Percentiles rank a stretch among this genome's conserved stretches.
Conservation (phyloP, 35 echinoderm and acorn worm species). For the Anneissia japonica region DNA sequence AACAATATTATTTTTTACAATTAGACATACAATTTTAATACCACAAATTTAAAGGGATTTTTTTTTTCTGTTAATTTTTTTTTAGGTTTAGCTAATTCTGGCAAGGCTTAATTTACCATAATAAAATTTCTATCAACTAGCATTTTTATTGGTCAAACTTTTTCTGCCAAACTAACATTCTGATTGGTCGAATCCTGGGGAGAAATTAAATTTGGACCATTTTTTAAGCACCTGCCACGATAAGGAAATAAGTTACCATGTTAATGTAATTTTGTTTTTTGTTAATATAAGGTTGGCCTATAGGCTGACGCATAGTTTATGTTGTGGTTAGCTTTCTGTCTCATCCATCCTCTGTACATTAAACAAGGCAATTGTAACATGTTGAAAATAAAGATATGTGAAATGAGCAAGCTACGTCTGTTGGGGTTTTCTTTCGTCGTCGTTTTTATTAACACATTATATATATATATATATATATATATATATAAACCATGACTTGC, state of each 20-base stretch:
- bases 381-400: constrained; percentile 2
- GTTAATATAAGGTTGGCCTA: not conserved
- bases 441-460: no score
- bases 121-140: no score
- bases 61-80: no score
- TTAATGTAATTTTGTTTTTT: not conserved
- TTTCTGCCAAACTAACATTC: not conserved
- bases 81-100: no score
- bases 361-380: not conserved
- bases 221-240: not conserved
- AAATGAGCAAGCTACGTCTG: not conserved
- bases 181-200: not conserved
- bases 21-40: no score
- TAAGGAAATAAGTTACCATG: not conserved
- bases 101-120: no score
- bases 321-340: not conserved
- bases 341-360: not conserved
- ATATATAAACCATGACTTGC: no score
- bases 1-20: no score
- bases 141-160: not conserved
- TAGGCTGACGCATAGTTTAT: not conserved
- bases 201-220: not conserved
- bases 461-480: no score
- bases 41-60: no score
- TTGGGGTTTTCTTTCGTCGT: not conserved